These are phyloP conservation scores for Oligia strigilis DNA, from an alignment of 2,888 invertebrate species.

Conservation along the genomic window DNA sequence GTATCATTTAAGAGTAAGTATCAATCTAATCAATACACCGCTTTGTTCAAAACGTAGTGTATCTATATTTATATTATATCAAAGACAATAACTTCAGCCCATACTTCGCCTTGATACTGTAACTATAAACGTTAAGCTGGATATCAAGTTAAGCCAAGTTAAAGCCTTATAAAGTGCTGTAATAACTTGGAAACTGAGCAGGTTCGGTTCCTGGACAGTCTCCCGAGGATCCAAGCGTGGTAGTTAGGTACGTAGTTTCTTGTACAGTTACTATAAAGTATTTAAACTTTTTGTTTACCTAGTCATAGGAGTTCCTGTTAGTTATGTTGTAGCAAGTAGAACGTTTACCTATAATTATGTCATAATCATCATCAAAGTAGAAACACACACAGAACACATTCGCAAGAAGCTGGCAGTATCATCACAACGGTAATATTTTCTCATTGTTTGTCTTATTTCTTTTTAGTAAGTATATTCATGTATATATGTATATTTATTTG, in stretches of 20 bases:
- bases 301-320: neutral
- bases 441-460: too few species aligned
- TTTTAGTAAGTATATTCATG: too few species aligned
- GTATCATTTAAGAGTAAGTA: neutral
- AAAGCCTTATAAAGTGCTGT: constrained; percentile 52
- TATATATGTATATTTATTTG: too few species aligned
- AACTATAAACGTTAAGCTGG: constrained; percentile 51
- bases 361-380: neutral
- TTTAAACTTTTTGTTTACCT: neutral
- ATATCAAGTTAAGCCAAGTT: constrained; percentile 57
- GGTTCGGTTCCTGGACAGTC: constrained; percentile 37
- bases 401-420: too few species aligned
- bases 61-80: constrained; percentile 4
- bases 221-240: constrained; percentile 11
- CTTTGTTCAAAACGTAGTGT: constrained; percentile 13
- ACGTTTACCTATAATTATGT: neutral
- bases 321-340: neutral
- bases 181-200: constrained; percentile 50
- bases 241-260: constrained; percentile 8
- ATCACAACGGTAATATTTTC: too few species aligned
- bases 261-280: neutral
- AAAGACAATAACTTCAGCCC: constrained; percentile 28
- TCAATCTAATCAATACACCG: constrained; percentile 1
- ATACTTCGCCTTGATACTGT: constrained; percentile 26
- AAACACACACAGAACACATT: too few species aligned